These are phyloP conservation scores for Stylophora pistillata DNA, from an alignment of 64 coral and sea anemone species.

Conservation along the genomic window DNA sequence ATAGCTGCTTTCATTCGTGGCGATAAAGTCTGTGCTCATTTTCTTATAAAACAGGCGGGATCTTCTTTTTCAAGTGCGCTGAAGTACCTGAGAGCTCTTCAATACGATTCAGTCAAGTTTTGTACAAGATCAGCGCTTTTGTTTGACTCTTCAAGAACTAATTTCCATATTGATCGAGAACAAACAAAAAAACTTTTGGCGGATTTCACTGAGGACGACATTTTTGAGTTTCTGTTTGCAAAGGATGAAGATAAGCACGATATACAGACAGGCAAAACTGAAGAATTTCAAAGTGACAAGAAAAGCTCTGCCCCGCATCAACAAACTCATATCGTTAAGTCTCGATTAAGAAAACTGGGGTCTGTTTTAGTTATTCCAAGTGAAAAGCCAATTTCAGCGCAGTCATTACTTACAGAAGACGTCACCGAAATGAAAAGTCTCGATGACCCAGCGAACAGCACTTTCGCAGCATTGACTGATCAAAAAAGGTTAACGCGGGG, in stretches of 20 bases:
- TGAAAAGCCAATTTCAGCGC: not conserved
- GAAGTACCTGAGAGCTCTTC: slow-evolving; percentile 48
- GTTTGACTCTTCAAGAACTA: not conserved
- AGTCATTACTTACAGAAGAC: not conserved
- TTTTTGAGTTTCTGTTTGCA: slow-evolving; percentile 82
- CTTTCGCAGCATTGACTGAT: not conserved
- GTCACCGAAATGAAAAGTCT: not conserved
- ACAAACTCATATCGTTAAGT: not conserved
- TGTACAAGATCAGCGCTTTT: slow-evolving; percentile 1
- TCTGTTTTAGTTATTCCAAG: not conserved
- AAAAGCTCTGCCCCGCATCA: not conserved
- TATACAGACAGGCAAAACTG: not conserved
- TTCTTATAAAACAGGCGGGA: slow-evolving; percentile 68
- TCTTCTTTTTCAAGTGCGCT: slow-evolving; percentile 65
- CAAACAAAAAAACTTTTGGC: slow-evolving; percentile 36
- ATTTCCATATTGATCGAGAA: not conserved
- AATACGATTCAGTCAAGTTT: slow-evolving; percentile 13
- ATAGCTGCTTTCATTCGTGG: slow-evolving; percentile 74
- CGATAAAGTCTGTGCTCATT: slow-evolving; percentile 59
- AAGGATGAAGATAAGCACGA: slow-evolving; percentile 38
- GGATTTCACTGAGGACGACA: slow-evolving; percentile 35
- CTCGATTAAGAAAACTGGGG: not conserved
- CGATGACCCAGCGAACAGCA: not conserved
- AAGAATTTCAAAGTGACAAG: not conserved
- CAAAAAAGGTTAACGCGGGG: not conserved